Percentiles rank a stretch among this genome's conserved stretches.
Evolutionary conservation across 2,797 vertebrate species (phyloP).

Genomic region (Silurus lanzhouensis): DNA sequence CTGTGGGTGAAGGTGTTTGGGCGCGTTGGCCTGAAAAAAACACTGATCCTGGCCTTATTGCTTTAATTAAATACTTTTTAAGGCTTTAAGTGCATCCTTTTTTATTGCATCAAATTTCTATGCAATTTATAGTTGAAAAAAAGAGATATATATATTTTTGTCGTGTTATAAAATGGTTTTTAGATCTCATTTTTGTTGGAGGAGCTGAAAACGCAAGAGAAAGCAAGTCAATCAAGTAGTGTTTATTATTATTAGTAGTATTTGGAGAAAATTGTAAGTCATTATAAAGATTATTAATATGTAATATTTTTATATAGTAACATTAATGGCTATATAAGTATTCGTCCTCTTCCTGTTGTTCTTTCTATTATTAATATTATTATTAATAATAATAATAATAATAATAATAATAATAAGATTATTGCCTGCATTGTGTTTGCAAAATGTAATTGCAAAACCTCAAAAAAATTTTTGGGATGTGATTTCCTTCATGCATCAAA

Average conservation of each 20-base stretch:
- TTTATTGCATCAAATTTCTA: neutral
- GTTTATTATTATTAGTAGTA: neutral
- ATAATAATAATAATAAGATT: too few species aligned
- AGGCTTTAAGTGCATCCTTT: neutral
- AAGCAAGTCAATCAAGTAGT: neutral
- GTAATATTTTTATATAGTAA: too few species aligned
- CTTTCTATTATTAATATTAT: neutral
- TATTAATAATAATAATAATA: neutral
- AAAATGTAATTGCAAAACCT: constrained; percentile 1
- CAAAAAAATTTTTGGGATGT: neutral
- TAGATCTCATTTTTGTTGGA: neutral
- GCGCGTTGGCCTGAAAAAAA: constrained; percentile 16
- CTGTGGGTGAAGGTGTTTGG: neutral
- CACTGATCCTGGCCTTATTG: neutral
- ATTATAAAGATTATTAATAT: neutral
- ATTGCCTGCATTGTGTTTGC: neutral
- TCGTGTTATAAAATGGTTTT: neutral
- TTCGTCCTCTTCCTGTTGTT: neutral
- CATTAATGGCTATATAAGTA: neutral
- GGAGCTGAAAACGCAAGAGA: neutral
- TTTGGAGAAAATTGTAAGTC: constrained; percentile 18
- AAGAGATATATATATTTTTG: too few species aligned
- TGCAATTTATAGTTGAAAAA: too few species aligned
- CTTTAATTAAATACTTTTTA: neutral
- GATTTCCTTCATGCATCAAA: neutral